A percentile compares a stretch with the other conserved stretches of the same genome.
Conservation (phyloP, 2,113 vertebrate genomes). For the Chiloscyllium plagiosum region DNA sequence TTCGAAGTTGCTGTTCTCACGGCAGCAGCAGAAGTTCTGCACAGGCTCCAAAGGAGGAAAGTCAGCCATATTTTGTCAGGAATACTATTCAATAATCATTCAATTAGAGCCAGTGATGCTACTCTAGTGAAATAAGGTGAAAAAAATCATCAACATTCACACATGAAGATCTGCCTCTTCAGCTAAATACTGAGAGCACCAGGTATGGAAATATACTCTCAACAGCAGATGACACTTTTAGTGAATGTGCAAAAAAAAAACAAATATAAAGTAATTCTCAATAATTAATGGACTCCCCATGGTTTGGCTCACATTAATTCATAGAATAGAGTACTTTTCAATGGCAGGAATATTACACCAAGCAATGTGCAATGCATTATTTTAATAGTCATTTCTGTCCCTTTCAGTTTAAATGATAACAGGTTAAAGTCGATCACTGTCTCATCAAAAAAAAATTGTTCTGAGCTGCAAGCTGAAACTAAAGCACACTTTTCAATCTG, state of each 20-base stretch:
- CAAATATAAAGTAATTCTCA: not conserved
- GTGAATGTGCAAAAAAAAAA: not conserved
- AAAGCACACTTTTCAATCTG: not conserved
- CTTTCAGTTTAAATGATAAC: not conserved
- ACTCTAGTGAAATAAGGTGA: not conserved
- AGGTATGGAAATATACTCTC: not conserved
- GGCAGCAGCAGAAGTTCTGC: not conserved
- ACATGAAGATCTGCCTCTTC: not conserved
- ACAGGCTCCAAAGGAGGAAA: not conserved
- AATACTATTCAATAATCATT: not conserved
- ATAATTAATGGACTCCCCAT: not conserved
- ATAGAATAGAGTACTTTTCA: not conserved
- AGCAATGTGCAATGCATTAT: not conserved
- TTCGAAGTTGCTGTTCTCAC: not conserved
- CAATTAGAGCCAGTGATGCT: not conserved
- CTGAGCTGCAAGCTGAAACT: not conserved
- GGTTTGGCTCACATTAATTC: not conserved
- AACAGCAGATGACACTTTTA: not conserved
- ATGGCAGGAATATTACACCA: not conserved
- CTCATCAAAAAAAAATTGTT: not conserved
- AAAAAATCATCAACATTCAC: not conserved
- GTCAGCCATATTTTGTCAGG: not conserved
- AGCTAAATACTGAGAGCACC: not conserved
- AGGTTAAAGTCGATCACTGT: not conserved
- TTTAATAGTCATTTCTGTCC: not conserved